Percentiles rank a stretch among this genome's conserved stretches.
phyloP scores from a whole-genome alignment of 2,888 invertebrate genomes.

The Cheilosia soror region DNA sequence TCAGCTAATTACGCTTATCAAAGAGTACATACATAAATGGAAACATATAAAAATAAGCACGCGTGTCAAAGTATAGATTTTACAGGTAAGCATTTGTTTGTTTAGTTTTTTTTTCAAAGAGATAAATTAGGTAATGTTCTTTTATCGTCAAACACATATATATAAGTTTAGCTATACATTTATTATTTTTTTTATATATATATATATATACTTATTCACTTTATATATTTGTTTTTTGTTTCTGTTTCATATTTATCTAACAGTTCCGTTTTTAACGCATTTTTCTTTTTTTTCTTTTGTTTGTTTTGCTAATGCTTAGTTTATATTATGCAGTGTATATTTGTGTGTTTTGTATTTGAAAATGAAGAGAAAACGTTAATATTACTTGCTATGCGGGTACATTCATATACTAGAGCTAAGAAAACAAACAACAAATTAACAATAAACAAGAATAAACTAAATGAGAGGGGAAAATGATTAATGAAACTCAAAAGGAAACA shows the following conservation, averaged over 20 bases:
- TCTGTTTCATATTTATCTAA: conserved; percentile 54
- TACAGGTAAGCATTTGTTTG: conserved; percentile 8
- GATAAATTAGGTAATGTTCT: conserved; percentile 5
- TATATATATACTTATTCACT: conserved; percentile 6
- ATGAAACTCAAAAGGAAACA: neutral
- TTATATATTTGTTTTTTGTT: conserved; percentile 13
- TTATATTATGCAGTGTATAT: conserved; percentile 52
- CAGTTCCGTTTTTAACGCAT: conserved; percentile 47
- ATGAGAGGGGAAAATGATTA: neutral
- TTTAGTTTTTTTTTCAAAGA: conserved; percentile 12
- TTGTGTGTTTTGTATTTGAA: conserved; percentile 53
- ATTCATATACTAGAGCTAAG: conserved; percentile 29
- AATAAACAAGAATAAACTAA: neutral
- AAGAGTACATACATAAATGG: neutral
- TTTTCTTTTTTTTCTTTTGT: conserved; percentile 7
- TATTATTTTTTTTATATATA: conserved; percentile 20
- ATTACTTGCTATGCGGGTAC: conserved; percentile 35
- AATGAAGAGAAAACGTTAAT: conserved; percentile 20
- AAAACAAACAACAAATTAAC: neutral
- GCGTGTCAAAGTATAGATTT: neutral
- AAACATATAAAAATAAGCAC: conserved; percentile 26
- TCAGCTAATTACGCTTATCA: conserved; percentile 2
- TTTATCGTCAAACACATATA: conserved; percentile 45
- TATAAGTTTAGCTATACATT: conserved; percentile 45
- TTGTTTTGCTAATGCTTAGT: conserved; percentile 38